Conservation (phyloP, 2,113 vertebrate genomes). For the Corythornis vintsioides region DNA sequence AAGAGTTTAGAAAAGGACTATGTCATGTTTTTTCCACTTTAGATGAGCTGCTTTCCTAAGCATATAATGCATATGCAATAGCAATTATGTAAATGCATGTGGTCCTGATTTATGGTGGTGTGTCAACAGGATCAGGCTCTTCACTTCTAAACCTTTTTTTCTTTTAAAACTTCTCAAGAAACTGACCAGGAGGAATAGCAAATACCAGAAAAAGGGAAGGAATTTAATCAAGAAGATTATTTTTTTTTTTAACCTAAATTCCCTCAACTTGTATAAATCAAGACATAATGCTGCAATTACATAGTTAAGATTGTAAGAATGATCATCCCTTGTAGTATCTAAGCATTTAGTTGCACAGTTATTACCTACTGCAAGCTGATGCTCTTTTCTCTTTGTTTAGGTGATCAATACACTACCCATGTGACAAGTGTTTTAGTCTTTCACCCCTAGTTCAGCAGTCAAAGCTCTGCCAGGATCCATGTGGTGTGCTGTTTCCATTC, state of each 20-base stretch:
- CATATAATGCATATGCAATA: not conserved
- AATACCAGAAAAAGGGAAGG: not conserved
- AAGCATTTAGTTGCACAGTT: not conserved
- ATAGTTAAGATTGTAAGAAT: not conserved
- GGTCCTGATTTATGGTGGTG: not conserved
- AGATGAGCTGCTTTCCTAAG: not conserved
- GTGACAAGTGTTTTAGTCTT: not conserved
- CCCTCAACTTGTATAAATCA: not conserved
- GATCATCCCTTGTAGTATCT: not conserved
- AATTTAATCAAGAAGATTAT: not conserved
- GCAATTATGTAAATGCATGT: not conserved
- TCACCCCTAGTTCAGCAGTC: not conserved
- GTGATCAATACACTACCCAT: not conserved
- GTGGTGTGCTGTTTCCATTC: not conserved
- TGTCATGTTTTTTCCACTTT: not conserved
- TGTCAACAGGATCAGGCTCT: not conserved
- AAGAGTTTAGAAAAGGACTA: not conserved
- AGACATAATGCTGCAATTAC: not conserved
- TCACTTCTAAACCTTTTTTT: not conserved
- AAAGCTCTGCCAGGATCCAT: not conserved
- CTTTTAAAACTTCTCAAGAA: not conserved
- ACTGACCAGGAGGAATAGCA: not conserved
- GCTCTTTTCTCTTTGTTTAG: not conserved
- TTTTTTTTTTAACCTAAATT: not conserved
- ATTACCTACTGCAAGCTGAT: not conserved